phyloP scores from a whole-genome alignment of 2,888 invertebrate species.

The Cephus pygmeus region DNA sequence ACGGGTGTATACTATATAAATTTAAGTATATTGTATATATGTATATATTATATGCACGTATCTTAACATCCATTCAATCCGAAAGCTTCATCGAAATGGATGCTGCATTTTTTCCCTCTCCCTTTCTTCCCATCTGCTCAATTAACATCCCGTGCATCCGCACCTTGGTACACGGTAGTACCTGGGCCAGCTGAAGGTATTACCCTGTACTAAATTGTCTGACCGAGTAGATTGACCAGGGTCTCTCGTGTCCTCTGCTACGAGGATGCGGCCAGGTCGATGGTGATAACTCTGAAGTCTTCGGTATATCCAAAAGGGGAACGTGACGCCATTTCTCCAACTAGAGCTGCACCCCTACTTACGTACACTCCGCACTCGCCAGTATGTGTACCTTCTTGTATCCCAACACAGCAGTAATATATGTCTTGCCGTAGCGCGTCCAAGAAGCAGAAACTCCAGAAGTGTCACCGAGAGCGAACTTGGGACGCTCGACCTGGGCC shows the following conservation, averaged over 20 bases:
- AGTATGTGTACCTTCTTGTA: constrained; percentile 21
- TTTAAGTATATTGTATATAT: background rate
- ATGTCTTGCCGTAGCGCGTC: constrained; percentile 48
- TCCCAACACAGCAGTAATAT: constrained; percentile 38
- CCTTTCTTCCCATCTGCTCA: constrained; percentile 7
- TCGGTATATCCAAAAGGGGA: constrained; percentile 37
- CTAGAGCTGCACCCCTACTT: constrained; percentile 19
- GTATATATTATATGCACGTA: background rate
- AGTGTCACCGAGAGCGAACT: constrained; percentile 61
- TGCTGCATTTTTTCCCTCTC: background rate
- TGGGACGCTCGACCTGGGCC: constrained; percentile 50
- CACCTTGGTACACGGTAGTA: background rate
- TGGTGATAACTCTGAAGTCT: constrained; percentile 48
- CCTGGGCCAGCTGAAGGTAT: background rate
- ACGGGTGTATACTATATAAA: background rate
- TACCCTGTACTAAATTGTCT: background rate
- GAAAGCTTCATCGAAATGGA: constrained; percentile 33
- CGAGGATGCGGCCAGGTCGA: constrained; percentile 28
- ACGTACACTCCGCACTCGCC: constrained; percentile 15
- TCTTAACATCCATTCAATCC: background rate
- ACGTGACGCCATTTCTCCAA: constrained; percentile 29
- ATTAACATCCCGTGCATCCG: constrained; percentile 8
- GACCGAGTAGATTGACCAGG: background rate
- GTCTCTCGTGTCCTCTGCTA: background rate
- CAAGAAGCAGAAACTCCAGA: constrained; percentile 61